Evolutionary conservation across 2,888 invertebrate genomes (phyloP).

Genomic region (Tolmerus cingulatus): DNA sequence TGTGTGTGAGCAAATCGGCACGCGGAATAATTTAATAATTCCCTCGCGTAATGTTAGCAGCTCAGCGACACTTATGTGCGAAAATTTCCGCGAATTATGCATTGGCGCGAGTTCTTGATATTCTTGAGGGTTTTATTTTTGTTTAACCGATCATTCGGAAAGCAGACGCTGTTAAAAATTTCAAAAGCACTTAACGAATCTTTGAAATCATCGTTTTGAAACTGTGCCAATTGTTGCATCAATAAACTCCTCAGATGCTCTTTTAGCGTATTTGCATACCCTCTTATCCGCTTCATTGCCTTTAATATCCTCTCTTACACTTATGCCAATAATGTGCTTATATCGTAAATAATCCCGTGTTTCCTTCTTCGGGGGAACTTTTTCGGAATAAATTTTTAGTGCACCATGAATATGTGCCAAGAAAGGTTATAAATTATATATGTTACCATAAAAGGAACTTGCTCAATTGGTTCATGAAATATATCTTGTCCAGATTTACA

Average conservation of each 20-base stretch:
- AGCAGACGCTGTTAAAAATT: background rate
- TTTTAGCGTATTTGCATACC: background rate
- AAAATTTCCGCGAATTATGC: background rate
- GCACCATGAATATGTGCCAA: background rate
- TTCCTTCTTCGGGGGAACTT: background rate
- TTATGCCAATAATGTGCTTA: constrained; percentile 12
- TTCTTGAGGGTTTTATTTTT: background rate
- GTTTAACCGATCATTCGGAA: background rate
- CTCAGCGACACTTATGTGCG: background rate
- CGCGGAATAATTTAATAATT: constrained; percentile 11
- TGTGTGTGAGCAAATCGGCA: background rate
- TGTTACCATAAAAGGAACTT: background rate
- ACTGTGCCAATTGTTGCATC: background rate
- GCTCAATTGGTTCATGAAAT: background rate
- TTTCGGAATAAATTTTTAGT: background rate
- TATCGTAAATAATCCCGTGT: background rate
- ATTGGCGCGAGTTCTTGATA: background rate
- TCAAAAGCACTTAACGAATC: background rate
- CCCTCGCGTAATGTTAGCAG: background rate
- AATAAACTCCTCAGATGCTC: background rate
- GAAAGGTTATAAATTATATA: background rate
- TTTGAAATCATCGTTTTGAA: background rate
- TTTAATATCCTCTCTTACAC: constrained; percentile 1
- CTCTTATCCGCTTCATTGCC: background rate
- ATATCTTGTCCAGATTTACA: background rate